Evolutionary conservation across 1,140 invertebrate genomes (phyloP), one percentile per base, ranked within the genome.

Genomic region (Drosophila mayri): DNA sequence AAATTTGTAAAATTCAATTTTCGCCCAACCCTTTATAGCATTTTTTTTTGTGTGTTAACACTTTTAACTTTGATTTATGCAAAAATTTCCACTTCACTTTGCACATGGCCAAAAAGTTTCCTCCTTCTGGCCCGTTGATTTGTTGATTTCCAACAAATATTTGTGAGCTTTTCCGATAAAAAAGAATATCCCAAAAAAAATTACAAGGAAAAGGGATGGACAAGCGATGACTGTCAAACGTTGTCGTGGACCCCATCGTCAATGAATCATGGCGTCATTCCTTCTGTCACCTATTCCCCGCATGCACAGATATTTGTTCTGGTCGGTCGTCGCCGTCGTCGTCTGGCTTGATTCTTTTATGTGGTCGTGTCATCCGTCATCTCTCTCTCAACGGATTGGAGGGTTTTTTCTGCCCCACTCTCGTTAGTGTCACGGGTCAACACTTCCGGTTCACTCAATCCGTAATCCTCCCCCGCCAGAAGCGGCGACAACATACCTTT

Each of bases 11-110:
- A 88, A 88, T 88, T 88, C 73, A 88, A 88, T 88, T 87, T 87
- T 82, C 67, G 68, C 55, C 20, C 52, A 38, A 22, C 80, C 82
- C 72, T 80, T 88, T 72, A 22, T 44, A 4, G 18, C 5, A 44
- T 32, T 73, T 79, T 87, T 82, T 82, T 88, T 78, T 84, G 64
- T 73, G 22, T 47, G 68, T 72, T 72, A 72, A 90, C 84, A 81
- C 77, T 88, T 88, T 87, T 90, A 88, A 84, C 84, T 81, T 85
- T 88, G 84, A 88, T 84, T 88, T 88, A 88, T 88, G 80, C 84
- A 85, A 72, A 90, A 88, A 90, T 90, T 90, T 88, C 62, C 80
- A 85, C 81, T 88, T 88, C 84, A 87, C 76, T 88, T 87, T 80
- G 72, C 79, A 86, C 79, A 64, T 63, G 49, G 63, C 74, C 63